Evolutionary conservation across 2,888 invertebrate genomes (phyloP).

Genomic region (Steinernema scapterisci): DNA sequence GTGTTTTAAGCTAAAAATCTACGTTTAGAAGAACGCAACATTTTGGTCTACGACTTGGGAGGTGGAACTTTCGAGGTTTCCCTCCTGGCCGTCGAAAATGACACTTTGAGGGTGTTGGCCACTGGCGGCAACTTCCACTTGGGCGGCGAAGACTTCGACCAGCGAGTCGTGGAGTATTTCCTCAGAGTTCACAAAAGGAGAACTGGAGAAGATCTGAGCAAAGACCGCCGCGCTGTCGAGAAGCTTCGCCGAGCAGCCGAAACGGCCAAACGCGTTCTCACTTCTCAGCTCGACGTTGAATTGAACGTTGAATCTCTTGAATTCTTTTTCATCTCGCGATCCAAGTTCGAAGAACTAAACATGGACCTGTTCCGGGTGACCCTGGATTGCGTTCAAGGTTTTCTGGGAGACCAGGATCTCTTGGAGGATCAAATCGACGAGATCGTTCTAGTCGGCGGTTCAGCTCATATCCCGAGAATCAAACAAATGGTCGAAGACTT

Average conservation of each 20-base stretch:
- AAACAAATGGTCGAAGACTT: conserved; percentile 75
- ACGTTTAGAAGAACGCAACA: conserved; percentile 88
- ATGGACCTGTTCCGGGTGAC: conserved; percentile 78
- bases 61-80: conserved; percentile 99
- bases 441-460: conserved; percentile 97
- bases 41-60: conserved; percentile 96
- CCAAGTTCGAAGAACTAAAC: conserved; percentile 77
- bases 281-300: conserved; percentile 95
- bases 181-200: conserved; percentile 78
- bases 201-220: conserved; percentile 69
- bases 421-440: conserved; percentile 97
- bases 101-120: conserved; percentile 82
- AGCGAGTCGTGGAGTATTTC: conserved; percentile 80
- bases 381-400: conserved; percentile 88
- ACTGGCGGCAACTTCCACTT: conserved; percentile 63
- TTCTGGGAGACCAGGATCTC: conserved; percentile 97
- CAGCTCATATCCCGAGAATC: conserved; percentile 97
- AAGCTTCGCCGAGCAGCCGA: conserved; percentile 69
- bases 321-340: conserved; percentile 97
- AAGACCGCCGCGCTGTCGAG: conserved; percentile 69
- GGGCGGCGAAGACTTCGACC: conserved; percentile 86
- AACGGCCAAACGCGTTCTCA: conserved; percentile 76
- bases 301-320: too few relatives aligned
- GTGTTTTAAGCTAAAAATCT: too few relatives aligned
- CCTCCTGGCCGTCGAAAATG: conserved; percentile 94